Percentiles rank a stretch among this genome's conserved stretches.
phyloP scores from a whole-genome alignment of 2,888 invertebrate species.

The Pollenia griseotomentosa region DNA sequence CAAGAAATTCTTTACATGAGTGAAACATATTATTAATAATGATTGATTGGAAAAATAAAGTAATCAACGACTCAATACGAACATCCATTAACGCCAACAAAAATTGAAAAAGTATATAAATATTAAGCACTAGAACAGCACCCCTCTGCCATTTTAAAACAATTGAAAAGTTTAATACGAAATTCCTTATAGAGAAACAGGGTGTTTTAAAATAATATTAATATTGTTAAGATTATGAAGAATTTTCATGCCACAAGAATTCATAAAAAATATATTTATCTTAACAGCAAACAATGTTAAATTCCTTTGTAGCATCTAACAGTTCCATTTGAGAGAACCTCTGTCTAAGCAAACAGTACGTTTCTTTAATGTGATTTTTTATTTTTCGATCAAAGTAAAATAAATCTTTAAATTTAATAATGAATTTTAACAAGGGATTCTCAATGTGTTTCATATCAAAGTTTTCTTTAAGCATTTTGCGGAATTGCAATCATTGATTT shows the following conservation, averaged over 20 bases:
- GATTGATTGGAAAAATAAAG: constrained; percentile 39
- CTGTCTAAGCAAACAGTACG: not conserved
- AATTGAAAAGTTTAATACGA: no score
- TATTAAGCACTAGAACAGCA: not conserved
- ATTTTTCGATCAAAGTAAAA: not conserved
- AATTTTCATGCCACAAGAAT: no score
- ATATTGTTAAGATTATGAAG: no score
- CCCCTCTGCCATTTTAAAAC: not conserved
- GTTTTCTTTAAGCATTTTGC: no score
- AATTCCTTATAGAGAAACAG: no score
- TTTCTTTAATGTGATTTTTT: not conserved
- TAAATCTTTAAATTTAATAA: not conserved
- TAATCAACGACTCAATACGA: constrained; percentile 10
- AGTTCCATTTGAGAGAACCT: not conserved
- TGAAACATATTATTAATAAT: constrained; percentile 24
- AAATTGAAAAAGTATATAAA: constrained; percentile 2
- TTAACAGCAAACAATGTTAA: no score
- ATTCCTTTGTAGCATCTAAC: not conserved
- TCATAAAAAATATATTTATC: no score
- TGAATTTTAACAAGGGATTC: no score
- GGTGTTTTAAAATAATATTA: no score
- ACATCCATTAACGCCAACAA: constrained; percentile 8
- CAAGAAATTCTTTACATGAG: not conserved
- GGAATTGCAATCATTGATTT: no score
- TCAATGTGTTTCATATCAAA: no score